These are phyloP conservation scores for Thereva unica DNA, from an alignment of 2,888 invertebrate species.

Conservation along the genomic window DNA sequence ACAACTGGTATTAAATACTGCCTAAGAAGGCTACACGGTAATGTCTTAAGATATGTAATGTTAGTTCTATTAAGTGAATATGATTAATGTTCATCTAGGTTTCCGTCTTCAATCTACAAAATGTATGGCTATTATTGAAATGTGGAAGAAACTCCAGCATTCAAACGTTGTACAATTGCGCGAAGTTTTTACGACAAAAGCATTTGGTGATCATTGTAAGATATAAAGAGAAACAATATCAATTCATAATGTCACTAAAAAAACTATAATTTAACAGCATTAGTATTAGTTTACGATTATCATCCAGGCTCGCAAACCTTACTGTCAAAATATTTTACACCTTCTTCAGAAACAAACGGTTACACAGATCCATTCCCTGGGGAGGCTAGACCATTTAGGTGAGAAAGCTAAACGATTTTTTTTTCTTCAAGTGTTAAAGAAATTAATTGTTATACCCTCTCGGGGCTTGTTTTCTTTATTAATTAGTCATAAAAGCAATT, in stretches of 20 bases:
- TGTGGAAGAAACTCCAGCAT: constrained; percentile 94
- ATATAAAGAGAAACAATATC: neutral
- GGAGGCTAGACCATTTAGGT: constrained; percentile 67
- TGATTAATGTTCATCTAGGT: constrained; percentile 56
- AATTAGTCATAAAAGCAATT: constrained; percentile 58
- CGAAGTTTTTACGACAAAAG: constrained; percentile 93
- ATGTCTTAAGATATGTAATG: constrained; percentile 40
- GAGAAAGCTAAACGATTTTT: constrained; percentile 23
- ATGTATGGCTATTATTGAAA: constrained; percentile 82
- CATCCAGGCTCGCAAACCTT: constrained; percentile 90
- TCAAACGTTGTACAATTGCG: constrained; percentile 91
- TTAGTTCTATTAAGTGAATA: constrained; percentile 31
- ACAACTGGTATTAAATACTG: constrained; percentile 85
- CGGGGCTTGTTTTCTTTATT: neutral
- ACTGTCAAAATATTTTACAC: constrained; percentile 80
- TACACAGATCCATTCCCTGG: constrained; percentile 80
- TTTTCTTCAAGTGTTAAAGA: neutral
- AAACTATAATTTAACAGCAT: constrained; percentile 63
- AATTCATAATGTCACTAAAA: constrained; percentile 2
- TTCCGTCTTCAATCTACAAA: constrained; percentile 81
- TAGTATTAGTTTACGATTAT: constrained; percentile 95
- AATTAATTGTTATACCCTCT: neutral
- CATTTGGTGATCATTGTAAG: constrained; percentile 93
- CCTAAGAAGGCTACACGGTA: constrained; percentile 84
- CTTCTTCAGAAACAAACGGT: constrained; percentile 63